Base-by-base conservation (phyloP, 1,140 invertebrate genomes). In the Drosophila pseudoobscura region DNA sequence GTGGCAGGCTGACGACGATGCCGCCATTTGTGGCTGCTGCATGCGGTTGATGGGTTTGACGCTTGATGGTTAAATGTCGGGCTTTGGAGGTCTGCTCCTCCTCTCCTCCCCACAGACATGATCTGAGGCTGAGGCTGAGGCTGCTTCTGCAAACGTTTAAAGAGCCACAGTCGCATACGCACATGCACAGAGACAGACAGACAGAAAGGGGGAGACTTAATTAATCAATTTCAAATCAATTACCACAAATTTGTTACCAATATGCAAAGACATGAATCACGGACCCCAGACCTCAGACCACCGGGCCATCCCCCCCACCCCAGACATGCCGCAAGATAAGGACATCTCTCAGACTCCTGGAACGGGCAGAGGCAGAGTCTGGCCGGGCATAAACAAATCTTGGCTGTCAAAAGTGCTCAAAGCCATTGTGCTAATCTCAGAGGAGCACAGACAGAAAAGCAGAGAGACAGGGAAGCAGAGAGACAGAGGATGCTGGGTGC, bases 201-300 rank as follows among this genome's bases (percentile, higher is more conserved):
- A 3, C 5, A 11, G 22, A 3, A n/a, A 55, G 44, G 64, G 41
- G 51, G 35, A 62, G 66, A 69, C 78, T 87, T 87, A 88, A 88
- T 88, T 88, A 88, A 88, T 88, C 83, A 88, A 88, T 88, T 88
- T 88, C 83, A 56, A 88, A 88, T 88, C 83, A 88, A 88, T 88
- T 88, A 88, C 83, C 83, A 70, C 83, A 88, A 88, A 88, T 88
- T 88, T 88, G 83, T 88, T 88, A 88, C 84, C 83, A 88, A 88
- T 88, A 88, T 88, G 83, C 83, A 88, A 88, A 66, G 83, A 83
- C 83, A 88, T 88, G 83, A 78, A 82, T 88, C 83, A 88, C 54
- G 29, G 39, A 60, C 17, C 24, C 24, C 24, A 26, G 24, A 46
- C 53, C 17, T 17, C 17, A 17, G 17, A 17, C 17, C 17, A 3